Evolutionary conservation across 2,797 vertebrate species (phyloP).

Genomic region (Danio kyathit): DNA sequence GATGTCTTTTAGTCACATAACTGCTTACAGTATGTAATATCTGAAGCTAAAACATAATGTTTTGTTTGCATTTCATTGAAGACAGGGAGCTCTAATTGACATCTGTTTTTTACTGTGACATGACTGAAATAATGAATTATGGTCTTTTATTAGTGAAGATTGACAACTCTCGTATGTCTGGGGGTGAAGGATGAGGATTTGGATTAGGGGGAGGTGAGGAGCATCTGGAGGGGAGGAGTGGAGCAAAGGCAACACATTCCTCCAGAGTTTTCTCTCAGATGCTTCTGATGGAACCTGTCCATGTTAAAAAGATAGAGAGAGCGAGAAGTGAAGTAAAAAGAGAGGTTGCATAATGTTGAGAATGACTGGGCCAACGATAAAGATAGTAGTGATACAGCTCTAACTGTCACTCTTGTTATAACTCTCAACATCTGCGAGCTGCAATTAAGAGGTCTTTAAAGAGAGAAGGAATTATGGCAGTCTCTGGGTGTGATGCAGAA

Average conservation of each 20-base stretch:
- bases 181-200: conserved; percentile 62
- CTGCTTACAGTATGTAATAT: background rate
- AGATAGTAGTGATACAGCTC: background rate
- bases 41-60: background rate
- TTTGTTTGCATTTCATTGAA: background rate
- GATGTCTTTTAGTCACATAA: no score
- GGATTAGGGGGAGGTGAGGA: conserved; percentile 63
- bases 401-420: conserved; percentile 13
- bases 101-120: background rate
- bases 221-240: conserved; percentile 41
- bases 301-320: conserved; percentile 13
- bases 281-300: conserved; percentile 9
- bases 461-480: background rate
- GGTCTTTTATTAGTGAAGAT: background rate
- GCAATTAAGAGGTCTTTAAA: conserved; percentile 17
- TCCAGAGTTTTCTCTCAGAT: conserved; percentile 22
- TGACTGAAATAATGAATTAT: conserved; percentile 16
- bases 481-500: conserved; percentile 3
- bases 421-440: conserved; percentile 7
- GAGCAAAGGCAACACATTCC: conserved; percentile 37
- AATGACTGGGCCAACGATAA: conserved; percentile 18
- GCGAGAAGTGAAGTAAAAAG: background rate
- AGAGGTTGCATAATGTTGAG: conserved; percentile 33
- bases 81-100: background rate
- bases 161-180: conserved; percentile 57